Evolutionary conservation across 2,797 vertebrate genomes (phyloP).

Genomic region (Streptopelia turtur): DNA sequence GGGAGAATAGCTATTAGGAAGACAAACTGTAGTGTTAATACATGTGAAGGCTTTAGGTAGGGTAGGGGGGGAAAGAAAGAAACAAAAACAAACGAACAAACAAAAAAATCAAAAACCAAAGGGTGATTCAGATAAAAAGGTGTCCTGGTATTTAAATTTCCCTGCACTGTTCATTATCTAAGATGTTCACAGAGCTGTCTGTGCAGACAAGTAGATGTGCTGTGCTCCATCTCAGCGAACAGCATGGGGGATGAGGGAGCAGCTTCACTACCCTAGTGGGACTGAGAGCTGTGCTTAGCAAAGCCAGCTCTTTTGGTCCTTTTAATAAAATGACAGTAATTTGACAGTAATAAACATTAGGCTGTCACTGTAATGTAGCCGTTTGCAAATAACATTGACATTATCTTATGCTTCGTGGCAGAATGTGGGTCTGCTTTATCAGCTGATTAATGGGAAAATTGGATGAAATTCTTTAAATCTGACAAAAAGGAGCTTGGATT

Average conservation of each 20-base stretch:
- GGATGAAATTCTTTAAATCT: slow-evolving; percentile 32
- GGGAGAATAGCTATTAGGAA: background rate
- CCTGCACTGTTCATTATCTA: background rate
- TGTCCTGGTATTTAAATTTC: background rate
- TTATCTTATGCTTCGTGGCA: slow-evolving; percentile 57
- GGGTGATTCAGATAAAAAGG: background rate
- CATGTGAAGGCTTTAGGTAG: background rate
- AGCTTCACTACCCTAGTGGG: background rate
- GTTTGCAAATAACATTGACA: slow-evolving; percentile 57
- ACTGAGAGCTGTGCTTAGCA: slow-evolving; percentile 12
- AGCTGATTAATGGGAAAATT: slow-evolving; percentile 50
- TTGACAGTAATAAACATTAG: slow-evolving; percentile 62
- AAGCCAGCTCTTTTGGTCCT: slow-evolving; percentile 39
- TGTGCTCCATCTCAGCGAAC: background rate
- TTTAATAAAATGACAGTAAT: slow-evolving; percentile 61
- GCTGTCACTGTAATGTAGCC: slow-evolving; percentile 21
- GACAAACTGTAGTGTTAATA: background rate
- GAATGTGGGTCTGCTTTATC: slow-evolving; percentile 6
- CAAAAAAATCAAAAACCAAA: background rate
- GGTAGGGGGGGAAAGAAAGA: accelerated
- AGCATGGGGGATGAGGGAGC: background rate
- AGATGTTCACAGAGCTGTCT: background rate
- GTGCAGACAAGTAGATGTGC: background rate
- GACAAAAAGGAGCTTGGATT: background rate
- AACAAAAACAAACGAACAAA: background rate